These are phyloP conservation scores for Botrylloides violaceus DNA, from an alignment of 23 tunicate species.

Conservation along the genomic window DNA sequence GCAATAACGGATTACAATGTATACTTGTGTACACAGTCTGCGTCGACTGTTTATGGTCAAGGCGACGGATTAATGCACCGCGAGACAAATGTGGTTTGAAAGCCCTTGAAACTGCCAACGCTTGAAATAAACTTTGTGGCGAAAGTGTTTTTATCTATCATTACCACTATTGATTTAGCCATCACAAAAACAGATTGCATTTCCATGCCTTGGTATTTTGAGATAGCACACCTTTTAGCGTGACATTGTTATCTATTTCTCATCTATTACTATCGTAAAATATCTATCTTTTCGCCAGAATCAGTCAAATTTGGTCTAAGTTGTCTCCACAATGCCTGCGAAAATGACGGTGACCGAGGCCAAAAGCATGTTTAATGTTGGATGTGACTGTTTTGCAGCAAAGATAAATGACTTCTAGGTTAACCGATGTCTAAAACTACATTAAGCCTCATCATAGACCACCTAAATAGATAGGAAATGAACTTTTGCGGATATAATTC, in stretches of 20 bases:
- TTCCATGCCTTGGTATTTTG: neutral
- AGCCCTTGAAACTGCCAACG: slow-evolving; percentile 2
- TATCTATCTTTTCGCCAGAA: neutral
- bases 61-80: too few relatives aligned
- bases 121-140: neutral
- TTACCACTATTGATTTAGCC: neutral
- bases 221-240: neutral
- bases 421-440: too few relatives aligned
- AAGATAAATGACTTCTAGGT: neutral
- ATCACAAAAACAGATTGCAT: neutral
- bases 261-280: neutral
- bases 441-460: too few relatives aligned
- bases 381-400: neutral
- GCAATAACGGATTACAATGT: too few relatives aligned
- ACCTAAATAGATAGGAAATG: too few relatives aligned
- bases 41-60: too few relatives aligned
- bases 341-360: neutral
- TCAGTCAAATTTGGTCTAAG: neutral
- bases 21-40: too few relatives aligned
- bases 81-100: neutral
- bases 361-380: neutral
- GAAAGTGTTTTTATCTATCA: neutral
- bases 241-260: neutral
- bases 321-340: neutral
- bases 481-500: too few relatives aligned